Evolutionary conservation across 1,140 invertebrate genomes (phyloP).

Genomic region (Ectropis grisescens): DNA sequence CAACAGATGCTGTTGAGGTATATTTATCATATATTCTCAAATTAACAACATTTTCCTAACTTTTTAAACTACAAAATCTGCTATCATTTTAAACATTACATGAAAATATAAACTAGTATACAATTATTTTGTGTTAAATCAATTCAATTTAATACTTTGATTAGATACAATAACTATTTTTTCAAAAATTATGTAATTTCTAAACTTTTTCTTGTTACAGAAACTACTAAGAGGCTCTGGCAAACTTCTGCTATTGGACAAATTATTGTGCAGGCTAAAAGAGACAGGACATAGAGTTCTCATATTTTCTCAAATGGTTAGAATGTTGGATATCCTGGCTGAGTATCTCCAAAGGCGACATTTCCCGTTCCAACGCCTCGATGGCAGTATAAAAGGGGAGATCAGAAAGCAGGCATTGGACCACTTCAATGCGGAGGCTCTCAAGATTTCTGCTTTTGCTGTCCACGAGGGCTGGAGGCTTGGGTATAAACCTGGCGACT

Average conservation of each 20-base stretch:
- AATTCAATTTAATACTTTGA: no score
- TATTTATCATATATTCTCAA: slow-evolving; percentile 15
- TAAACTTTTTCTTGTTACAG: slow-evolving; percentile 71
- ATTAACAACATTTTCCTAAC: neutral
- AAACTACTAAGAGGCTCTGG: slow-evolving; percentile 91
- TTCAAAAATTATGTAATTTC: no score
- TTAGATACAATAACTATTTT: no score
- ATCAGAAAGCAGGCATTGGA: slow-evolving; percentile 91
- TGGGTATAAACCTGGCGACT: slow-evolving; percentile 98
- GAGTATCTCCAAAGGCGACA: slow-evolving; percentile 93
- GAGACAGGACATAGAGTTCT: slow-evolving; percentile 96
- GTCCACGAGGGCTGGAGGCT: slow-evolving; percentile 96
- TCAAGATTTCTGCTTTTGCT: slow-evolving; percentile 97
- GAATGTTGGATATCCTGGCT: slow-evolving; percentile 95
- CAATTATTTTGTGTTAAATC: no score
- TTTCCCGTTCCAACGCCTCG: slow-evolving; percentile 94
- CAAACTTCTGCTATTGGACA: slow-evolving; percentile 94
- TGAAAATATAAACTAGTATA: no score
- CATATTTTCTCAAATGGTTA: slow-evolving; percentile 98
- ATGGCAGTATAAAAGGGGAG: slow-evolving; percentile 96
- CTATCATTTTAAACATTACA: no score
- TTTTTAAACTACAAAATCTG: neutral
- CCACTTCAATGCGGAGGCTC: slow-evolving; percentile 95
- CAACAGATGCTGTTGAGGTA: slow-evolving; percentile 79
- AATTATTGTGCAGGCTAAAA: slow-evolving; percentile 88